phyloP scores from a whole-genome alignment of 2,888 invertebrate genomes.

The Lasioglossum marginatum region DNA sequence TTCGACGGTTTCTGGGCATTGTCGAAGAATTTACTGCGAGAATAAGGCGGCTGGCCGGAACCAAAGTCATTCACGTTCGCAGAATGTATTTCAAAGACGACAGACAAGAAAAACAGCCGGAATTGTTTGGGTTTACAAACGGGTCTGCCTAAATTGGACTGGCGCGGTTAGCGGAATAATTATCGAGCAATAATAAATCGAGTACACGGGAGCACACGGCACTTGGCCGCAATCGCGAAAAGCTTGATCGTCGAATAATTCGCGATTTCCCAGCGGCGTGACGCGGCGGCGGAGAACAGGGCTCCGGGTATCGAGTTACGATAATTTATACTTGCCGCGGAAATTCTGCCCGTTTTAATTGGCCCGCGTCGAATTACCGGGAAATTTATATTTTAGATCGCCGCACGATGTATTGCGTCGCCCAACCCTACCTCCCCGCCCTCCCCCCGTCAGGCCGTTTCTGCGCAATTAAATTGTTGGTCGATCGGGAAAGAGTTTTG shows the following conservation, averaged over 20 bases:
- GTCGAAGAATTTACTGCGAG: not conserved
- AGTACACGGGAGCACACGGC: not conserved
- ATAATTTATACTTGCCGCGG: slow-evolving; percentile 36
- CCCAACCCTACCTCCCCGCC: too few relatives aligned
- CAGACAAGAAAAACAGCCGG: not conserved
- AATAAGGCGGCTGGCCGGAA: not conserved
- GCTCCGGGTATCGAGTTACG: slow-evolving; percentile 32
- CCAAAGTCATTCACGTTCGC: not conserved
- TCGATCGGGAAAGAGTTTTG: not conserved
- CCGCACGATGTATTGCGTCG: not conserved
- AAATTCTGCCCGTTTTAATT: slow-evolving; percentile 28
- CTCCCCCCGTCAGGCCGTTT: not conserved
- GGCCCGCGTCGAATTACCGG: slow-evolving; percentile 17
- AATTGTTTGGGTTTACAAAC: not conserved
- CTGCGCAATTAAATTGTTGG: slow-evolving; percentile 11
- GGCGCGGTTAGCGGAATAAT: slow-evolving; percentile 27
- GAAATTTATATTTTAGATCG: slow-evolving; percentile 31
- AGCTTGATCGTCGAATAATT: slow-evolving; percentile 8
- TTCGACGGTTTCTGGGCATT: not conserved
- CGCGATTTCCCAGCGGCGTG: slow-evolving; percentile 43
- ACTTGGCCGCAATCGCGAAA: slow-evolving; percentile 26
- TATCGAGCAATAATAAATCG: slow-evolving; percentile 29
- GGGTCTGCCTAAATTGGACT: not conserved
- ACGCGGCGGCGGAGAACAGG: not conserved
- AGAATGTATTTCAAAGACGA: not conserved